Conservation (phyloP, 2,113 vertebrate species). For the Sarotherodon lohbergeri region DNA sequence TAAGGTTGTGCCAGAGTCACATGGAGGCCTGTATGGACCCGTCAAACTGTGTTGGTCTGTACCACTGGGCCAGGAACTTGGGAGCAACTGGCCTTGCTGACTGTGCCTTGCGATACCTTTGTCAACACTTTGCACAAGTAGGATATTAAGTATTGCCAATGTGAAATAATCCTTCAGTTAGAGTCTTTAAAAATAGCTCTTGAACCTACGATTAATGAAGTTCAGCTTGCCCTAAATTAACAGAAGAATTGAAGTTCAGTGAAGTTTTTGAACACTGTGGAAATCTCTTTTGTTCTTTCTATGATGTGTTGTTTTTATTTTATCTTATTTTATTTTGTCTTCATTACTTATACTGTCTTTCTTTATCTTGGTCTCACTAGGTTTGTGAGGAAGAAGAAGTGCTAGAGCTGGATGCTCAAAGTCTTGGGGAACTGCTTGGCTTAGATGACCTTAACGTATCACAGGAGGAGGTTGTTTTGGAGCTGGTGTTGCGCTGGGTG, state of each 20-base stretch:
- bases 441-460: slow-evolving; percentile 90
- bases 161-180: background rate
- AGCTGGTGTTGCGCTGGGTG: slow-evolving; percentile 85
- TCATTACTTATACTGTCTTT: background rate
- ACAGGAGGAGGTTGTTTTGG: slow-evolving; percentile 84
- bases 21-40: slow-evolving; percentile 87
- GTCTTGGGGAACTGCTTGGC: slow-evolving; percentile 78
- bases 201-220: background rate
- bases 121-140: slow-evolving; percentile 79
- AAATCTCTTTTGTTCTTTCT: background rate
- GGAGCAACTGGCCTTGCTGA: slow-evolving; percentile 80
- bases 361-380: slow-evolving; percentile 35
- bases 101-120: slow-evolving; percentile 75
- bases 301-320: background rate
- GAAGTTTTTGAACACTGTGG: background rate
- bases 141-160: background rate
- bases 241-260: background rate
- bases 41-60: slow-evolving; percentile 87
- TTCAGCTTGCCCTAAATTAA: background rate
- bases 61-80: slow-evolving; percentile 83
- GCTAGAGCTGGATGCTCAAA: slow-evolving; percentile 79
- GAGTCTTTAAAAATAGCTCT: background rate
- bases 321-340: background rate
- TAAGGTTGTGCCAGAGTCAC: slow-evolving; percentile 77
- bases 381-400: slow-evolving; percentile 88